phyloP scores from a whole-genome alignment of 1,140 invertebrate species.

The Eumaeus atala region DNA sequence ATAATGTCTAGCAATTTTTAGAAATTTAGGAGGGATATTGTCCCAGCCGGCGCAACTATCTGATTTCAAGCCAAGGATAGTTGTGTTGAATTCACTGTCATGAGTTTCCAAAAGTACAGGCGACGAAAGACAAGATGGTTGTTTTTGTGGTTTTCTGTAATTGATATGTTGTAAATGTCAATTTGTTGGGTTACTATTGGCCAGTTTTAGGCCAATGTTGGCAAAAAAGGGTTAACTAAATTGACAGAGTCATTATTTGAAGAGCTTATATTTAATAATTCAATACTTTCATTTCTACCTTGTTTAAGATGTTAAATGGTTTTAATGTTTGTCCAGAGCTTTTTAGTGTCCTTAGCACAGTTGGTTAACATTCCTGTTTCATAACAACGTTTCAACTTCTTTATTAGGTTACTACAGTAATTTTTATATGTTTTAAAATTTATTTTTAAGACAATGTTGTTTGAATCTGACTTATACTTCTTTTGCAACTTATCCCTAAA shows the following conservation, averaged over 20 bases:
- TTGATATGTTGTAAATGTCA: too few species aligned
- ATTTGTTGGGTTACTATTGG: too few species aligned
- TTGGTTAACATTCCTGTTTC: constrained; percentile 16
- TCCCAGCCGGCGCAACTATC: constrained; percentile 19
- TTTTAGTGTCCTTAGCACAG: constrained; percentile 19
- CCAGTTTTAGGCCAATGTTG: too few species aligned
- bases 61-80: not conserved
- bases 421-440: constrained; percentile 19
- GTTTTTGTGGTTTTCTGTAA: too few species aligned
- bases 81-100: not conserved
- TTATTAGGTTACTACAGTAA: constrained; percentile 21
- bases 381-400: constrained; percentile 20
- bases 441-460: constrained; percentile 15
- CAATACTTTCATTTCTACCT: constrained; percentile 8
- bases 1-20: constrained; percentile 14
- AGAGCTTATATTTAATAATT: constrained; percentile 15
- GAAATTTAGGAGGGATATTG: constrained; percentile 17
- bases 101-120: too few species aligned
- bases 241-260: constrained; percentile 18
- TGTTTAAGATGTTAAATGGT: constrained; percentile 16
- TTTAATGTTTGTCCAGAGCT: constrained; percentile 23
- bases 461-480: constrained; percentile 1
- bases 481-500: constrained; percentile 13
- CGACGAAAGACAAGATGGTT: too few species aligned
- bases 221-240: too few species aligned